A percentile compares a stretch with the other conserved stretches of the same genome.
These are phyloP conservation scores for Cynoglossus semilaevis DNA, from an alignment of 2,113 vertebrate genomes.

Conservation along the genomic window DNA sequence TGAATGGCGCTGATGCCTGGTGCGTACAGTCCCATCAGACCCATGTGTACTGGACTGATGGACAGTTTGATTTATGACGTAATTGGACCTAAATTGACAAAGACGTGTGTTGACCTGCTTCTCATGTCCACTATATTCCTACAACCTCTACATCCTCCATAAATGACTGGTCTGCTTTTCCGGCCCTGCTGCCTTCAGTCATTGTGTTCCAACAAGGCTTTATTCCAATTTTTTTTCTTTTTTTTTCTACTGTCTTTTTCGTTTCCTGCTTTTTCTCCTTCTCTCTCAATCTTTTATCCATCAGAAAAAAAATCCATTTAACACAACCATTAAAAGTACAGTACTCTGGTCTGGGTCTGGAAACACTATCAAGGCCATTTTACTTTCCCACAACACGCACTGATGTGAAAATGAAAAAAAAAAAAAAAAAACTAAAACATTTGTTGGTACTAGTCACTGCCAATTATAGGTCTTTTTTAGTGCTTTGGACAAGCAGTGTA, in stretches of 20 bases:
- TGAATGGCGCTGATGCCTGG: too few species aligned
- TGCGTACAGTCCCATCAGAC: too few species aligned
- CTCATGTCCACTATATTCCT: constrained; percentile 26
- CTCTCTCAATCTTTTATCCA: constrained; percentile 10
- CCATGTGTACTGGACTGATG: constrained; percentile 4
- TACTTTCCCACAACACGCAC: constrained; percentile 43
- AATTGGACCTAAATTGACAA: too few species aligned
- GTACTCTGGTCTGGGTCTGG: constrained; percentile 71
- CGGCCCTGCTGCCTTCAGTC: constrained; percentile 8
- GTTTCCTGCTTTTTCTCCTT: constrained; percentile 19
- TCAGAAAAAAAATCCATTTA: constrained; percentile 71
- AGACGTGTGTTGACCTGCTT: background rate
- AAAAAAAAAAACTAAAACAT: constrained; percentile 8
- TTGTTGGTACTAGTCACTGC: constrained; percentile 42
- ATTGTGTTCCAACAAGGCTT: constrained; percentile 6
- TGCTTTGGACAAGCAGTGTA: constrained; percentile 2
- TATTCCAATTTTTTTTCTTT: constrained; percentile 22
- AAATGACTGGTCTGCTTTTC: background rate
- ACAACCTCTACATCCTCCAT: constrained; percentile 14
- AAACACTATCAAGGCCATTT: constrained; percentile 66
- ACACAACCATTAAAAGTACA: constrained; percentile 76
- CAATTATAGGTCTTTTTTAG: constrained; percentile 42
- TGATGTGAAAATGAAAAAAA: constrained; percentile 52
- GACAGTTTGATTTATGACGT: background rate
- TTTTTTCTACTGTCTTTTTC: constrained; percentile 21